Percentiles rank a stretch among this genome's conserved stretches.
phyloP scores from a whole-genome alignment of 2,888 invertebrate genomes.

The Macrosiphum euphorbiae region DNA sequence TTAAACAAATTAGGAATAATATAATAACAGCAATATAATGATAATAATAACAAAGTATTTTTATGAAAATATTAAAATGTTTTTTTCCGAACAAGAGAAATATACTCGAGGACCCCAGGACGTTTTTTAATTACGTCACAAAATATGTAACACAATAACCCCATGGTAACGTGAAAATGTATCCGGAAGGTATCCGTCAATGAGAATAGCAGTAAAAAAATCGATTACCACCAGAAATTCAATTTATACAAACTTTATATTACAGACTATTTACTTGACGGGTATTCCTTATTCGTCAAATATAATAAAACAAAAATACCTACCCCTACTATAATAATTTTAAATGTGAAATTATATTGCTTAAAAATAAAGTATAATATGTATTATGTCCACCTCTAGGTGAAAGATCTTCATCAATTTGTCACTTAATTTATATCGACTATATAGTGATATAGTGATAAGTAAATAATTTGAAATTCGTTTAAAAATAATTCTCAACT shows the following conservation, averaged over 20 bases:
- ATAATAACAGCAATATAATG: background rate
- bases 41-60: background rate
- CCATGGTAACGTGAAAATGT: background rate
- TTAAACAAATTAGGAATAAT: background rate
- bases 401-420: background rate
- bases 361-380: background rate
- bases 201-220: background rate
- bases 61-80: background rate
- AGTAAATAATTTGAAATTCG: background rate
- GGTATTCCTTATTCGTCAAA: background rate
- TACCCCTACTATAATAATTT: background rate
- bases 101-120: background rate
- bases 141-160: constrained; percentile 4
- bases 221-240: constrained; percentile 5
- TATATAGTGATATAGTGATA: background rate
- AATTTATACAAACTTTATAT: constrained; percentile 2
- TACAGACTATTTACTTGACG: background rate
- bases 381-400: background rate
- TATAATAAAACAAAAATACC: background rate
- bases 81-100: background rate
- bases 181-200: background rate
- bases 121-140: constrained; percentile 3
- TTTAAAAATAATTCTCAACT: background rate
- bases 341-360: background rate
- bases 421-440: background rate